These are phyloP conservation scores for Platorchestia sp. DNA, from an alignment of 1,140 invertebrate species.

Conservation along the genomic window DNA sequence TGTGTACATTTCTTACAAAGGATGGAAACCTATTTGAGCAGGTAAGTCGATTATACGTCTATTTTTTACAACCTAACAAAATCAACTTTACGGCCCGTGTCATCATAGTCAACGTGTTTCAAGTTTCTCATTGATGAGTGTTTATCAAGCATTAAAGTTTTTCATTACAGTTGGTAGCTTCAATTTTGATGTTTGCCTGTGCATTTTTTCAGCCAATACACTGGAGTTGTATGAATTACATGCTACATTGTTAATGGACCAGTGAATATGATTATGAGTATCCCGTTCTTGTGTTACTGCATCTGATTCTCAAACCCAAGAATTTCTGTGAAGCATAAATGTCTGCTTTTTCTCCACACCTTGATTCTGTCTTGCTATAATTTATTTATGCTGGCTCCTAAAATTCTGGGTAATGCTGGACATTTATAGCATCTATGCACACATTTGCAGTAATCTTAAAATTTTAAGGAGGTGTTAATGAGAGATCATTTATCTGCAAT, in stretches of 20 bases:
- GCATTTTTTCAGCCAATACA: background rate
- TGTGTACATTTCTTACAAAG: no score
- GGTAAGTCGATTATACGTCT: no score
- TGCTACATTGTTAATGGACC: background rate
- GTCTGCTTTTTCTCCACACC: background rate
- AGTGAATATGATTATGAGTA: background rate
- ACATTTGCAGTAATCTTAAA: background rate
- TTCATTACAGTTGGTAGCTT: background rate
- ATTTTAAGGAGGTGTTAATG: background rate
- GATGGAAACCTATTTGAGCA: no score
- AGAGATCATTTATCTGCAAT: background rate
- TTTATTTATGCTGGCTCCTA: no score
- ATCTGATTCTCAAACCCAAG: background rate
- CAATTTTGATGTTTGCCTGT: background rate
- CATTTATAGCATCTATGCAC: no score
- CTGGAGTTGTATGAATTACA: no score
- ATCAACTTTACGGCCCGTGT: no score
- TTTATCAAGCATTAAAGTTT: background rate
- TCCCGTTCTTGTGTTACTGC: background rate
- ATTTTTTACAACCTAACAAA: no score
- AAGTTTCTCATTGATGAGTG: background rate
- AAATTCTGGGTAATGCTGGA: no score
- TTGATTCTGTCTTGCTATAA: no score
- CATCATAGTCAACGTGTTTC: no score
- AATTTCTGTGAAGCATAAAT: background rate